Base-by-base conservation (phyloP, 2,888 invertebrate species). In the Pharmacophagus antenor region DNA sequence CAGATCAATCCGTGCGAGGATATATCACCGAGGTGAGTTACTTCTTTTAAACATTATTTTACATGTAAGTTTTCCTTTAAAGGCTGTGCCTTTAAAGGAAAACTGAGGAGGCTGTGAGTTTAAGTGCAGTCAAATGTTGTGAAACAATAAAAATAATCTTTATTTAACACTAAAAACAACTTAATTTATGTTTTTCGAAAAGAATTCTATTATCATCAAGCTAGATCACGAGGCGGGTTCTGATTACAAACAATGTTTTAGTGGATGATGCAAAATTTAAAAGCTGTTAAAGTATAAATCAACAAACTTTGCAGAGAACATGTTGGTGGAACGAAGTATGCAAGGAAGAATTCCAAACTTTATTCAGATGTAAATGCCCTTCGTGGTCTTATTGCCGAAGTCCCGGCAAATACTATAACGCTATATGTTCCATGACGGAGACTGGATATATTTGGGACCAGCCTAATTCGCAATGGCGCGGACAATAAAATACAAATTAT, bases 321-420 rank as follows among this genome's bases (percentile, higher is more conserved):
- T 97, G 97, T 82, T 97, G 96, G 96, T 97, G 96, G 95, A 97
- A 97, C 82, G 97, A 97, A 90, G 94, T 96, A 18, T 97, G 97
- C 88, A 97, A 97, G 78, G 96, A 97, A 79, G 97, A 97, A 83
- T 97, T 97, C 77, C 96, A 96, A 84, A 94, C 93, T 67, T 92
- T 95, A 69, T 97, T 97, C 82, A 93, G 96, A 62, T 97, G 97
- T 86, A 95, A 95, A 75, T 97, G 97, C 73, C 97, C 97, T 0
- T 93, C 95, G 63, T 97, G 95, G 95, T 96, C 96, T 0, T 97
- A 94, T 80, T 97, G 97, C 85, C 92, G 96, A 69, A 96, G 94
- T 68, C 97, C 97, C 4, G 97, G 97, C 23, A 92, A 95, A 63
- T 97, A 97, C 82, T 97, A 97, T 86, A 96, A 97, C 76, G 97